Base-by-base conservation (phyloP, 2,113 vertebrate species). In the Aegypius monachus region DNA sequence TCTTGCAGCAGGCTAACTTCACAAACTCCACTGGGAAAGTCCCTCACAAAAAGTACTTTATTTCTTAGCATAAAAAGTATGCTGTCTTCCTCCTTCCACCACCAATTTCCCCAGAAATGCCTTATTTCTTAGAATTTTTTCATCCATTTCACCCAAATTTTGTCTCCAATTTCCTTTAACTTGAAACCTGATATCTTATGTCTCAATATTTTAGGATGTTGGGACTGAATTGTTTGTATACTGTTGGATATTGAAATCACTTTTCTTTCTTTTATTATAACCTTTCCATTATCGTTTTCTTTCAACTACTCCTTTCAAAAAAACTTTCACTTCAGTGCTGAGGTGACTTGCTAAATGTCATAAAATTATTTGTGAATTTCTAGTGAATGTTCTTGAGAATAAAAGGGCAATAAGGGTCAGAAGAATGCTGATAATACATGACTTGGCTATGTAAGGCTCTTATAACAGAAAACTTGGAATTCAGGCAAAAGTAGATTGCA, bases 291-390 rank as follows among this genome's bases (percentile, higher is more conserved):
- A 65, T 52, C 7, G 42, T 82, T 80, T 95, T 85, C 40, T 55
- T 91, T 71, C 65, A 81, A 22, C 58, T 48, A 4, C 13, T 81
- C 13, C 73, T 38, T 45, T 34, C 47, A 59, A 62, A 91, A 94
- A 86, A 34, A 10, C 17, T 22, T 94, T 25, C 17, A 21, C 47
- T 92, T 86, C 17, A 31, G 52, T 83, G 72, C 93, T 63, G 78
- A 93, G 74, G 82, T 70, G 61, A 81, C 58, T 96, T 88, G 25
- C 58, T 90, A 94, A 97, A 96, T 97, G 86, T 94, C 96, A 95
- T 77, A 68, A 94, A 96, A 86, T 95, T 96, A 95, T 95, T 92
- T 94, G 92, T 70, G 88, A 95, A 58, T 94, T 95, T 95, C 63
- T 61, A 56, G 72, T 72, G 89, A 97, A 82, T 88, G 65, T 95